Evolutionary conservation across 2,888 invertebrate genomes (phyloP).

Genomic region (Mayetiola destructor): DNA sequence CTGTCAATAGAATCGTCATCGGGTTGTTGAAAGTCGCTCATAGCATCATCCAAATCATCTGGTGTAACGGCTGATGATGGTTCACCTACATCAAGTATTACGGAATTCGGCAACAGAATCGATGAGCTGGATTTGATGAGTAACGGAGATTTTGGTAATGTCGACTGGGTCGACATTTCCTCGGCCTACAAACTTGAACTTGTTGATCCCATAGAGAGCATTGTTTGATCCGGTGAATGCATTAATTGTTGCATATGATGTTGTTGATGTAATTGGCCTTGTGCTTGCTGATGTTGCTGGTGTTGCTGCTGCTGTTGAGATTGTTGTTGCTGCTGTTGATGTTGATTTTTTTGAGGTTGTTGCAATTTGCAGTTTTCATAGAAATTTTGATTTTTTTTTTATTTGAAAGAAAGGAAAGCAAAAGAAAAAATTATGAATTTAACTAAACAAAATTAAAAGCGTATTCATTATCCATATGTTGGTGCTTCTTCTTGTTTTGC

Average conservation of each 20-base stretch:
- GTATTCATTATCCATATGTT: no score
- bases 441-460: no score
- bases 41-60: not conserved
- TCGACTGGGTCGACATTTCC: constrained; percentile 10
- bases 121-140: not conserved
- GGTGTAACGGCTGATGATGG: not conserved
- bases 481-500: no score
- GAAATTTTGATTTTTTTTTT: constrained; percentile 65
- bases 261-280: constrained; percentile 23
- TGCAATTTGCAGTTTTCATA: no score
- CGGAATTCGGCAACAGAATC: not conserved
- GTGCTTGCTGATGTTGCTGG: constrained; percentile 26
- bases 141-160: not conserved
- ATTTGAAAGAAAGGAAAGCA: no score
- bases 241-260: no score
- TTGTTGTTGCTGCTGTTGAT: constrained; percentile 37
- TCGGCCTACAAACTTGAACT: constrained; percentile 34
- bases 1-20: not conserved
- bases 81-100: not conserved
- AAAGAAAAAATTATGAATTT: no score
- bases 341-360: constrained; percentile 43
- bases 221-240: constrained; percentile 13
- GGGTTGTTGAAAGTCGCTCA: not conserved
- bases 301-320: constrained; percentile 26
- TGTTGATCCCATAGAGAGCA: constrained; percentile 29